phyloP scores from a whole-genome alignment of 2,113 vertebrate species.

The Siniperca chuatsi region DNA sequence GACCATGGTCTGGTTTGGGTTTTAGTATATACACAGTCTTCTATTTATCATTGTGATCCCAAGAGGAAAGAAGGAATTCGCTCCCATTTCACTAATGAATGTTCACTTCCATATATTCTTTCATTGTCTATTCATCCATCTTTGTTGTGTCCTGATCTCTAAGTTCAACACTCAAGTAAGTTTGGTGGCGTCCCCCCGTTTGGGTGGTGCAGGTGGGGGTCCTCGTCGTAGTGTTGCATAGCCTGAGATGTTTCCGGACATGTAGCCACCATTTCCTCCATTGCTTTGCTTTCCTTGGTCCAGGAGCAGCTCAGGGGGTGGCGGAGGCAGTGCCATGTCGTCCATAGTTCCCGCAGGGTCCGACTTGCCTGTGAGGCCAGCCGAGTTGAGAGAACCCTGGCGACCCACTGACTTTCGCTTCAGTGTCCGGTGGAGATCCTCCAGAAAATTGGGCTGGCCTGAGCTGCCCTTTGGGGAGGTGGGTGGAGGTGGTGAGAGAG shows the following conservation, averaged over 20 bases:
- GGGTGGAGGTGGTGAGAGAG: slow-evolving; percentile 82
- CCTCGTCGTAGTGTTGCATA: slow-evolving; percentile 96
- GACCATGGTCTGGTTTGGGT: slow-evolving; percentile 53
- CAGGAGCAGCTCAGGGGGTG: slow-evolving; percentile 92
- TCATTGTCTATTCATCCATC: slow-evolving; percentile 41
- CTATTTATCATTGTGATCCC: slow-evolving; percentile 21
- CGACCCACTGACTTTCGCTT: slow-evolving; percentile 95
- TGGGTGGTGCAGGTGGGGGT: slow-evolving; percentile 94
- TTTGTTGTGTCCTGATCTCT: slow-evolving; percentile 6
- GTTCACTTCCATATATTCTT: slow-evolving; percentile 43
- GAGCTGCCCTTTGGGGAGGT: slow-evolving; percentile 93
- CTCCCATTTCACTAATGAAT: slow-evolving; percentile 15
- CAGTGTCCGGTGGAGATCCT: slow-evolving; percentile 95
- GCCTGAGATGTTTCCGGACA: slow-evolving; percentile 92
- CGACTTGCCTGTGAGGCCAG: slow-evolving; percentile 82
- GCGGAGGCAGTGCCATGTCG: slow-evolving; percentile 95
- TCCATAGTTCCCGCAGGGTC: slow-evolving; percentile 89
- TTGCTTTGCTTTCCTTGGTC: slow-evolving; percentile 86
- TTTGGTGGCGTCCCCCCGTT: slow-evolving; percentile 95
- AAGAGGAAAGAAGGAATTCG: slow-evolving; percentile 1
- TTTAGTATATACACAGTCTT: slow-evolving; percentile 59
- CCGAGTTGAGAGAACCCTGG: slow-evolving; percentile 88
- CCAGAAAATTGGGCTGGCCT: slow-evolving; percentile 94
- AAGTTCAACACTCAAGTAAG: slow-evolving; percentile 90
- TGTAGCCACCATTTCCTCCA: slow-evolving; percentile 80